phyloP scores from a whole-genome alignment of 2,797 vertebrate genomes.

The Anguilla pacifica region DNA sequence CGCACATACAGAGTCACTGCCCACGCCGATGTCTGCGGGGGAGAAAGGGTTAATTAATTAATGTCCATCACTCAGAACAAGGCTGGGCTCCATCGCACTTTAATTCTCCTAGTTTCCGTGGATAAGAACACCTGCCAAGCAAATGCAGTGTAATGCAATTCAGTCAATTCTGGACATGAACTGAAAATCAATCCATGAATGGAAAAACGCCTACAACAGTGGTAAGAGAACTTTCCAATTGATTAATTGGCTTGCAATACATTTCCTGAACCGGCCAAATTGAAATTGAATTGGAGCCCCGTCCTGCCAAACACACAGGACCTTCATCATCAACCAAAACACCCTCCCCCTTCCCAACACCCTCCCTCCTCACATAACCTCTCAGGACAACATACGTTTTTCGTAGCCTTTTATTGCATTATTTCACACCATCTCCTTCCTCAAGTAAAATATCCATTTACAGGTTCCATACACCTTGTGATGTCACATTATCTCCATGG shows the following conservation, averaged over 20 bases:
- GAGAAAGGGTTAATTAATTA: not conserved
- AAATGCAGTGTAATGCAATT: not conserved
- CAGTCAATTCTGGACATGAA: not conserved
- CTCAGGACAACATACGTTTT: not conserved
- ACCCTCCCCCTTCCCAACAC: not conserved
- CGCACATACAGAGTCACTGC: constrained; percentile 89
- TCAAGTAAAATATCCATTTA: not conserved
- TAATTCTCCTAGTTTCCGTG: not conserved
- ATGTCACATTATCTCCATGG: not conserved
- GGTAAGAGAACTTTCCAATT: not conserved
- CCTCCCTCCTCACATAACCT: not conserved
- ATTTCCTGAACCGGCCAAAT: not conserved
- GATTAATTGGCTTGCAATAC: not conserved
- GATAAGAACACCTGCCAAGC: not conserved
- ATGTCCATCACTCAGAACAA: not conserved
- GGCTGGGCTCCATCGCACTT: not conserved
- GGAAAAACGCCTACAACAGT: not conserved
- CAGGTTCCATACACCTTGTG: not conserved
- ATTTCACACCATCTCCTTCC: not conserved
- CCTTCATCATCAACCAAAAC: not conserved
- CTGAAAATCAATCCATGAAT: not conserved
- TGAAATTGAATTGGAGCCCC: too few relatives aligned
- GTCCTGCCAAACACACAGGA: not conserved
- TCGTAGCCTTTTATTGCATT: not conserved
- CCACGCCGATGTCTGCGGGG: constrained; percentile 86